These are phyloP conservation scores for Tympanuchus pallidicinctus DNA, from an alignment of 2,113 vertebrate genomes.

Conservation along the genomic window DNA sequence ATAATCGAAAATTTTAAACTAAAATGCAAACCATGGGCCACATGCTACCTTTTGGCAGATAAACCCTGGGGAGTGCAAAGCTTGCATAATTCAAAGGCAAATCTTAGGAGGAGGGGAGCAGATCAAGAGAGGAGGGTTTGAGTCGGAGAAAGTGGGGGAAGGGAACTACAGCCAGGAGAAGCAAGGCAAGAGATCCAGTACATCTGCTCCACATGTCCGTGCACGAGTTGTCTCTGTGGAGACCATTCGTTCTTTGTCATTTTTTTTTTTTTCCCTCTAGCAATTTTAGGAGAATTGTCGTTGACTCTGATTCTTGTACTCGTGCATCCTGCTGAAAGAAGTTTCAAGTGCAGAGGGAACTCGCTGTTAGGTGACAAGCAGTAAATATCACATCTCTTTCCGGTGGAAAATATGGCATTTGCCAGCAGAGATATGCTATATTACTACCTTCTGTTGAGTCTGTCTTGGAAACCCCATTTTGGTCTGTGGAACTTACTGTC, in stretches of 20 bases:
- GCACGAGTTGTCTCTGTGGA: neutral
- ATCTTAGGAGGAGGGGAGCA: constrained; percentile 36
- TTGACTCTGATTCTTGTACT: neutral
- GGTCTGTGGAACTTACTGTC: neutral
- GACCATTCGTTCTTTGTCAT: neutral
- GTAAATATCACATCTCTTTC: neutral
- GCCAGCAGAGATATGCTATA: neutral
- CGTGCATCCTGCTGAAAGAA: neutral
- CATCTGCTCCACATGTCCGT: neutral
- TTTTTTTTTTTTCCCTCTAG: neutral
- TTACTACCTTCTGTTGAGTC: neutral
- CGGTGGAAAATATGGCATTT: neutral
- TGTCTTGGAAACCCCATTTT: neutral
- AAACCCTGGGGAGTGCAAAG: constrained; percentile 52
- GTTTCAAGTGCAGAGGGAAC: neutral
- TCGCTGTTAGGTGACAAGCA: neutral
- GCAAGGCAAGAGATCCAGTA: neutral
- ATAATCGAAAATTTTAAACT: constrained; percentile 63
- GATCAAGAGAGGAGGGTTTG: constrained; percentile 30
- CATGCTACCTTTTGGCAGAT: constrained; percentile 73
- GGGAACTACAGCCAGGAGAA: constrained; percentile 25
- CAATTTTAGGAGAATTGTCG: fast-evolving
- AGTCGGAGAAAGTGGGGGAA: neutral
- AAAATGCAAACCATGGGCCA: constrained; percentile 66
- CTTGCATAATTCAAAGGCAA: constrained; percentile 66